Conservation (phyloP, 2,888 invertebrate species). For the Electrophaes corylata region DNA sequence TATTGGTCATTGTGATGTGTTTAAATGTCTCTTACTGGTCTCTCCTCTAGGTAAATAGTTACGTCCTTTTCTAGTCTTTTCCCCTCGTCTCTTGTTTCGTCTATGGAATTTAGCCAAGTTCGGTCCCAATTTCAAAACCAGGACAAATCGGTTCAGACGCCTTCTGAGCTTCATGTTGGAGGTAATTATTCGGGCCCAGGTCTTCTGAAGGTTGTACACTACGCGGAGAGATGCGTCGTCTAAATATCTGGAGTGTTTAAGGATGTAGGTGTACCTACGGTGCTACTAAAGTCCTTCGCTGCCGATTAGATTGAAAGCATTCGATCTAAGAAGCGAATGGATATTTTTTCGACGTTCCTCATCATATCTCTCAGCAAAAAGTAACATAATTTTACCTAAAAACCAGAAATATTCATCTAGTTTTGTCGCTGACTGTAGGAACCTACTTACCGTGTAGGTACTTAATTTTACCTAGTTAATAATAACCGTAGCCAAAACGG, state of each 20-base stretch:
- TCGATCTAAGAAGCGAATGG: too few relatives aligned
- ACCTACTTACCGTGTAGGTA: too few relatives aligned
- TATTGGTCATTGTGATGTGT: too few relatives aligned
- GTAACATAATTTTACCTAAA: too few relatives aligned
- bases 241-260: constrained; percentile 66
- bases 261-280: neutral
- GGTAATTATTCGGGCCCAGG: constrained; percentile 65
- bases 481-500: too few relatives aligned
- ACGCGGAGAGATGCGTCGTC: constrained; percentile 58
- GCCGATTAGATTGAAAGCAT: too few relatives aligned
- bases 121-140: constrained; percentile 62
- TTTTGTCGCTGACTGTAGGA: too few relatives aligned
- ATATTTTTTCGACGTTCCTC: too few relatives aligned
- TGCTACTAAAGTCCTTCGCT: neutral
- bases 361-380: too few relatives aligned
- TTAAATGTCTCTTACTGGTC: constrained; percentile 47
- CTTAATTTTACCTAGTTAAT: too few relatives aligned
- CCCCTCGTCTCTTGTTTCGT: constrained; percentile 50
- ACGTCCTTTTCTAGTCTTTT: constrained; percentile 40
- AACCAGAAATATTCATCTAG: too few relatives aligned
- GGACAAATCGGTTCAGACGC: constrained; percentile 63
- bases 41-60: constrained; percentile 56
- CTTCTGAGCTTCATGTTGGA: constrained; percentile 55
- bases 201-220: constrained; percentile 51
- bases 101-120: constrained; percentile 58